Evolutionary conservation across 2,888 invertebrate genomes (phyloP), one percentile per base, ranked within the genome.

Genomic region (Hesperia comma): DNA sequence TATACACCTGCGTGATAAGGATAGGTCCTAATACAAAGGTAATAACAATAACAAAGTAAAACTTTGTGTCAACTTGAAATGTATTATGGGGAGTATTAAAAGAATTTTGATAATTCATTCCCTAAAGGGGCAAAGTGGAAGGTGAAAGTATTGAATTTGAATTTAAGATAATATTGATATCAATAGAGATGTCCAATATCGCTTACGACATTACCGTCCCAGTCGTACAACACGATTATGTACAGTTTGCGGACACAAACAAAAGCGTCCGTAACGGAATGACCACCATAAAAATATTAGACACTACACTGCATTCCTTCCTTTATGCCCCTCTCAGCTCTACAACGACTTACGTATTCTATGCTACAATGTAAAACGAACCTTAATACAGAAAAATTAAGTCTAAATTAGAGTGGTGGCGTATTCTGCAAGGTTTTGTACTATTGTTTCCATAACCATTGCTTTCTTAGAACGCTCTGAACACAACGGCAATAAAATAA

Each of bases 401-500:
- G 68, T 68, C 10, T n/a, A 43, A 55, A 58, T 68, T 70, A 1
- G 8, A 14, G 0, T 55, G 17, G 15, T 3, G 6, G 0, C 2
- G 19, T 6, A 21, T 37, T 32, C 32, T 19, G 21, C 54, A 61
- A 8, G 26, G 61, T 66, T 68, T 70, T 70, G 66, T 68, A 55
- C 68, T 63, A 70, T 70, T 73, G 71, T 73, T 67, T 57, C 60
- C 67, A 12, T 63, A 63, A 69, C 37, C 68, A 62, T 62, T 67
- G 67, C 70, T 79, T 80, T 67, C 83, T 71, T 70, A 77, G 80
- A 80, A 81, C 71, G 70, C 60, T 40, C 26, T 37, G 67, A 67
- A 56, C 61, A 55, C 19, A 33, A 17, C 69, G 53, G 76, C 76
- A 78, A 78, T 80, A 82, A 78, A 83, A 79, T 82, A 79, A 82